Conservation (phyloP, 2,888 invertebrate species). For the Thecocarcelia acutangulata region DNA sequence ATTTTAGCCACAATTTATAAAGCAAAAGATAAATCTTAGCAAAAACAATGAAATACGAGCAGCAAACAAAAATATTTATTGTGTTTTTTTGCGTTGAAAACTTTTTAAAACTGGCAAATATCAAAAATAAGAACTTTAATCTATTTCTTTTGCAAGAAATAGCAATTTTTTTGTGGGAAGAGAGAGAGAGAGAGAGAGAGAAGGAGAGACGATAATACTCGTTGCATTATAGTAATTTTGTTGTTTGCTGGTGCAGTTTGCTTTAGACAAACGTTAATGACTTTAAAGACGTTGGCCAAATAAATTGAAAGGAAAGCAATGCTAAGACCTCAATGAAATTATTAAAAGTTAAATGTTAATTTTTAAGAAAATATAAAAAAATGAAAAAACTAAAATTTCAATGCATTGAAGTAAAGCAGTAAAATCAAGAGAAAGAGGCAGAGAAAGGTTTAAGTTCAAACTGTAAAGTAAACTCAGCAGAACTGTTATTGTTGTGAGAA, state of each 20-base stretch:
- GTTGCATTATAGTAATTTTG: not conserved
- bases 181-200: not conserved
- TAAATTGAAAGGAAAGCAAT: too few relatives aligned
- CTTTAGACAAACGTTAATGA: not conserved
- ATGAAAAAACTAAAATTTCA: too few relatives aligned
- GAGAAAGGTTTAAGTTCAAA: too few relatives aligned
- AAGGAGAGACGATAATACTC: not conserved
- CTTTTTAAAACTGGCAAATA: slow-evolving; percentile 9
- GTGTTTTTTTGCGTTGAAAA: slow-evolving; percentile 27
- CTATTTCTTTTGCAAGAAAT: slow-evolving; percentile 6
- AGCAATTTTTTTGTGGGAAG: not conserved
- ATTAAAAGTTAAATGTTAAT: too few relatives aligned
- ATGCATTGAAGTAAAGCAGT: too few relatives aligned
- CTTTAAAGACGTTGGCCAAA: not conserved
- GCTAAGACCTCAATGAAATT: too few relatives aligned
- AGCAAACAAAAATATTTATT: slow-evolving; percentile 34
- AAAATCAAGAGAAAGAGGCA: too few relatives aligned
- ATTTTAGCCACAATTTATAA: slow-evolving; percentile 28
- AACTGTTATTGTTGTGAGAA: too few relatives aligned
- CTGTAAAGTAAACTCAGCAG: too few relatives aligned
- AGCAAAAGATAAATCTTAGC: slow-evolving; percentile 18
- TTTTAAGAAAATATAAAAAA: too few relatives aligned
- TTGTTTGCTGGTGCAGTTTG: not conserved
- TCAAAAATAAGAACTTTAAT: not conserved
- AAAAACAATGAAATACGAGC: not conserved